These are phyloP conservation scores for Albula goreensis DNA, from an alignment of 2,113 vertebrate genomes.

Conservation along the genomic window DNA sequence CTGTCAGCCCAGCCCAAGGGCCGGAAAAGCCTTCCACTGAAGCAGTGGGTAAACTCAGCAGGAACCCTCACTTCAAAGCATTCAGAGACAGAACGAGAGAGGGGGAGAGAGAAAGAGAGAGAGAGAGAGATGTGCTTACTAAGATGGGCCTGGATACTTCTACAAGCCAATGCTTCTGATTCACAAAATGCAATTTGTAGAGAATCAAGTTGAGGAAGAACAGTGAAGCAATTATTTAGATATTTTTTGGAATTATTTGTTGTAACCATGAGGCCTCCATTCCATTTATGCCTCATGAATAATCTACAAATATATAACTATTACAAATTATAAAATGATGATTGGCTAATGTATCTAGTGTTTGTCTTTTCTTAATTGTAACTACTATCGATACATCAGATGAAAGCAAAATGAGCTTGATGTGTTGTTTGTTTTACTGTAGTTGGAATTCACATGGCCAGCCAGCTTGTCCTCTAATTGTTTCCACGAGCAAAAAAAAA, in stretches of 20 bases:
- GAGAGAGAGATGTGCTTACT: neutral
- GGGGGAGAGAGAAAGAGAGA: neutral
- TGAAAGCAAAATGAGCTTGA: neutral
- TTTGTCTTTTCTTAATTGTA: neutral
- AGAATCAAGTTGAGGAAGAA: too few relatives aligned
- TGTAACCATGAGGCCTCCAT: neutral
- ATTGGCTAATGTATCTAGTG: neutral
- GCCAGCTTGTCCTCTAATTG: neutral
- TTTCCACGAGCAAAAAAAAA: constrained; percentile 3
- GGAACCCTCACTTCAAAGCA: constrained; percentile 40
- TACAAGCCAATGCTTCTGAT: neutral
- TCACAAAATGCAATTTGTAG: neutral
- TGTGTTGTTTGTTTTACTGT: neutral
- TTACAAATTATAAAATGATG: neutral
- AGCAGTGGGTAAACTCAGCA: constrained; percentile 42
- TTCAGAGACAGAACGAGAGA: constrained; percentile 38
- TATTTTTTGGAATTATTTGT: too few relatives aligned
- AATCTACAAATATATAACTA: neutral
- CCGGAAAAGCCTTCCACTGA: constrained; percentile 46
- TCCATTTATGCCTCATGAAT: neutral
- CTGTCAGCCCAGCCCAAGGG: constrained; percentile 34
- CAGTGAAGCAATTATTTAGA: too few relatives aligned
- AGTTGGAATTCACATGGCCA: neutral
- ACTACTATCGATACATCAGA: neutral
- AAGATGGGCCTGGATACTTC: neutral